A percentile compares a stretch with the other conserved stretches of the same genome.
These are phyloP conservation scores for Knipowitschia caucasica DNA, from an alignment of 2,797 vertebrate species.

Conservation along the genomic window DNA sequence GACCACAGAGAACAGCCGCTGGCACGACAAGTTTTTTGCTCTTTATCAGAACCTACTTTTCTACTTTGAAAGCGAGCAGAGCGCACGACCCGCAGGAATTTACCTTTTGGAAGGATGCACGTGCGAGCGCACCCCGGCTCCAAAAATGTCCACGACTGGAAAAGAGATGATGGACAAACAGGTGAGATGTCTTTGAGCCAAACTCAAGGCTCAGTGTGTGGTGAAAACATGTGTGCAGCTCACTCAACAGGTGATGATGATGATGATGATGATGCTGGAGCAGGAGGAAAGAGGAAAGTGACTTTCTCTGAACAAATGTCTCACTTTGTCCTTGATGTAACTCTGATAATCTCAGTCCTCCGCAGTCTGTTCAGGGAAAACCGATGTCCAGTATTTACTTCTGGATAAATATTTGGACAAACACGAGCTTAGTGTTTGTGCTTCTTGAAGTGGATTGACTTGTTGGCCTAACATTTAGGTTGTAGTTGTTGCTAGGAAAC, in stretches of 20 bases:
- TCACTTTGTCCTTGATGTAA: not conserved
- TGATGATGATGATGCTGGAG: not conserved
- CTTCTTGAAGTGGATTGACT: slow-evolving; percentile 26
- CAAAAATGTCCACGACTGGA: slow-evolving; percentile 77
- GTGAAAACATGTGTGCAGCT: not conserved
- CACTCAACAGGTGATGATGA: not conserved
- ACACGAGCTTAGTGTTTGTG: slow-evolving; percentile 2
- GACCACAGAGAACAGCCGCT: slow-evolving; percentile 89
- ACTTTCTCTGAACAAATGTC: not conserved
- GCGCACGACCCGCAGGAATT: slow-evolving; percentile 87
- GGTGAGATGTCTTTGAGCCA: slow-evolving; percentile 26
- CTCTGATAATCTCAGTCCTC: not conserved
- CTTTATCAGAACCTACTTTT: slow-evolving; percentile 92
- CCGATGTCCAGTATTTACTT: not conserved
- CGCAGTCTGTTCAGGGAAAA: too few relatives aligned
- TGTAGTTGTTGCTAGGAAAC: slow-evolving; percentile 57
- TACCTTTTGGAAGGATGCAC: slow-evolving; percentile 93
- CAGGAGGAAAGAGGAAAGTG: not conserved
- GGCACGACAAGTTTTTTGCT: slow-evolving; percentile 92
- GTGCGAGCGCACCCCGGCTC: slow-evolving; percentile 84
- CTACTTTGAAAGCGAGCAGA: slow-evolving; percentile 94
- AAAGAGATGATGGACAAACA: slow-evolving; percentile 85
- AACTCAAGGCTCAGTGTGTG: not conserved
- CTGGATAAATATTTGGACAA: slow-evolving; percentile 8
- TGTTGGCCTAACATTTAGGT: slow-evolving; percentile 24